Evolutionary conservation across 2,888 invertebrate species (phyloP).

Genomic region (Eledona agricola): DNA sequence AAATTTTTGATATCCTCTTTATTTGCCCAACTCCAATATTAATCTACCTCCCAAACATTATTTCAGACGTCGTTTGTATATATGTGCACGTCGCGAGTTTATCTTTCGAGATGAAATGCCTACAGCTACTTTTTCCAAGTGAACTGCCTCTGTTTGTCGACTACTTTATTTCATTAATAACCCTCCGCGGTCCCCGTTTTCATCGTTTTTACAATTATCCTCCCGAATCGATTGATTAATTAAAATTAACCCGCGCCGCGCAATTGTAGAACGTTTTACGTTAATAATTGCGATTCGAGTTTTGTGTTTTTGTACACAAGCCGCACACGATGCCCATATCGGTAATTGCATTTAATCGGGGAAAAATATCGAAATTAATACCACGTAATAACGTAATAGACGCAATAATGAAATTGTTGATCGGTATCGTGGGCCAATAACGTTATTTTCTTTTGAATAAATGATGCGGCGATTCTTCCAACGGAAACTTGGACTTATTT

Average conservation of each 20-base stretch:
- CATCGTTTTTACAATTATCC: too few species aligned
- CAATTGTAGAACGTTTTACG: too few species aligned
- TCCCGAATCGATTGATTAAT: too few species aligned
- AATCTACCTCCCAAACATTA: conserved; percentile 33
- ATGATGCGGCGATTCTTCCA: too few species aligned
- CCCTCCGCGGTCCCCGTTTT: conserved; percentile 7
- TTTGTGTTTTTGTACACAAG: too few species aligned
- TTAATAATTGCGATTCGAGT: too few species aligned
- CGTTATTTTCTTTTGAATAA: conserved; percentile 44
- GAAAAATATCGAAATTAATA: conserved; percentile 37
- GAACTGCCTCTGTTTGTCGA: conserved; percentile 47
- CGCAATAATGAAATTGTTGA: conserved; percentile 49
- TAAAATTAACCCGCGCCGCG: too few species aligned
- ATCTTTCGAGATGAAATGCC: conserved; percentile 44
- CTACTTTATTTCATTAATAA: conserved; percentile 48
- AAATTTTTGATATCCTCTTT: conserved; percentile 20
- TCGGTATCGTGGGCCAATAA: conserved; percentile 45
- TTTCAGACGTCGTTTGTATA: conserved; percentile 28
- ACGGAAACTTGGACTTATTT: too few species aligned
- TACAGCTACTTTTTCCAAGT: conserved; percentile 49
- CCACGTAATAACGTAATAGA: conserved; percentile 29
- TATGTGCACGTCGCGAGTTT: conserved; percentile 33
- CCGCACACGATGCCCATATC: too few species aligned
- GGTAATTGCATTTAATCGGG: conserved; percentile 21
- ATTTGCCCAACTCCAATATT: conserved; percentile 33